A percentile compares a stretch with the other conserved stretches of the same genome.
phyloP scores from a whole-genome alignment of 2,797 vertebrate genomes.

The Oreochromis grahami region DNA sequence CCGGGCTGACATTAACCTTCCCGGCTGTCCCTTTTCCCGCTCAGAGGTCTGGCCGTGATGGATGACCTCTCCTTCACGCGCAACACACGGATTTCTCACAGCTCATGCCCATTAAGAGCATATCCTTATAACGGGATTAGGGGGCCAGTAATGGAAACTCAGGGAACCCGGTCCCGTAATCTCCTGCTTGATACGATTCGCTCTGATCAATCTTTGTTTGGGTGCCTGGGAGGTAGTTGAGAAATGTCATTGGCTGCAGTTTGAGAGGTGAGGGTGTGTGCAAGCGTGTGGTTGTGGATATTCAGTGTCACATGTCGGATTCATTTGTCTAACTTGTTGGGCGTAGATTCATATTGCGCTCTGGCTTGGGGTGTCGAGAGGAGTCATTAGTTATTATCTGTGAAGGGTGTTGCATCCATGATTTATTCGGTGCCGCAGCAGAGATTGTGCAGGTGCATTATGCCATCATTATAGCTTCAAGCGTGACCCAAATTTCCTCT shows the following conservation, averaged over 20 bases:
- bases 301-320: constrained; percentile 39
- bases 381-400: constrained; percentile 60
- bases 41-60: constrained; percentile 47
- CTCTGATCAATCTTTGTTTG: constrained; percentile 63
- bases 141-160: constrained; percentile 52
- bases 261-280: background rate
- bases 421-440: constrained; percentile 52
- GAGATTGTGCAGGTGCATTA: constrained; percentile 54
- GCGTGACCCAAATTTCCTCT: constrained; percentile 66
- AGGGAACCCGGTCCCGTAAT: constrained; percentile 27
- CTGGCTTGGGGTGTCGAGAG: constrained; percentile 24
- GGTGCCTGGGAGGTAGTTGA: constrained; percentile 35
- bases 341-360: constrained; percentile 26
- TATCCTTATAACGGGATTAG: constrained; percentile 60
- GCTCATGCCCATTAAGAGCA: constrained; percentile 45
- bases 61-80: constrained; percentile 37
- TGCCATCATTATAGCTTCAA: constrained; percentile 54
- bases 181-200: constrained; percentile 35
- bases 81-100: background rate
- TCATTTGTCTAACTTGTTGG: constrained; percentile 54
- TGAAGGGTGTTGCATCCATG: constrained; percentile 56
- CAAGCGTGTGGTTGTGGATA: background rate
- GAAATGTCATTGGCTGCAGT: constrained; percentile 35
- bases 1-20: constrained; percentile 55
- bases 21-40: constrained; percentile 9